Conservation (phyloP, 2,888 invertebrate genomes). For the Cerceris rybyensis region DNA sequence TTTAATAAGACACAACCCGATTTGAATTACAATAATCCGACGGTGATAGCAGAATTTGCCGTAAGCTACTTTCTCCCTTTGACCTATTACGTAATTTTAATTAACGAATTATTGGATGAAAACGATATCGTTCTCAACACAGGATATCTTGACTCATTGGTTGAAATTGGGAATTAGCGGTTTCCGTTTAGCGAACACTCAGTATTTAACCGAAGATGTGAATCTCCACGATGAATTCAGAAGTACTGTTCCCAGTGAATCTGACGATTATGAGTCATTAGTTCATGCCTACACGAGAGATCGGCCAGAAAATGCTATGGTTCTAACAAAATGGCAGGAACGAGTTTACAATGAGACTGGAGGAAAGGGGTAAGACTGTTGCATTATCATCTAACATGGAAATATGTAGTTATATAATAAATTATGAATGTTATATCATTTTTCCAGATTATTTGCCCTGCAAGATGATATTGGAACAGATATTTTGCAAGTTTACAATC, state of each 20-base stretch:
- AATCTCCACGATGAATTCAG: constrained; percentile 83
- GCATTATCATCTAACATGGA: background rate
- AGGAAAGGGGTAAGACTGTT: constrained; percentile 76
- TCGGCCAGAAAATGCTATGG: constrained; percentile 83
- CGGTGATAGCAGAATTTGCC: constrained; percentile 86
- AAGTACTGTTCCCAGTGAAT: constrained; percentile 71
- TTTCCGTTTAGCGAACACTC: constrained; percentile 88
- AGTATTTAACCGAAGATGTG: constrained; percentile 86
- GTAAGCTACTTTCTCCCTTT: constrained; percentile 67
- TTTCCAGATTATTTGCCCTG: constrained; percentile 73
- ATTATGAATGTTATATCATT: background rate
- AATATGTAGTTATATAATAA: background rate
- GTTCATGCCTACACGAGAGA: constrained; percentile 86
- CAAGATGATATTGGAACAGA: constrained; percentile 74
- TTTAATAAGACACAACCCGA: constrained; percentile 88
- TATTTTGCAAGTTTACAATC: constrained; percentile 71
- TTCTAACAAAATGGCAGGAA: constrained; percentile 86
- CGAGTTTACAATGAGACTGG: constrained; percentile 85
- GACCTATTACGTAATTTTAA: background rate
- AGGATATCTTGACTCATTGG: constrained; percentile 88
- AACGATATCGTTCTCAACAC: constrained; percentile 55
- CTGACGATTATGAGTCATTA: constrained; percentile 85
- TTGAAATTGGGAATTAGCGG: constrained; percentile 91
- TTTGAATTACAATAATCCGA: constrained; percentile 89
- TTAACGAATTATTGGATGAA: background rate